Evolutionary conservation across 2,888 invertebrate species (phyloP), one percentile per base, ranked within the genome.

Genomic region (Leptopterna dolabrata): DNA sequence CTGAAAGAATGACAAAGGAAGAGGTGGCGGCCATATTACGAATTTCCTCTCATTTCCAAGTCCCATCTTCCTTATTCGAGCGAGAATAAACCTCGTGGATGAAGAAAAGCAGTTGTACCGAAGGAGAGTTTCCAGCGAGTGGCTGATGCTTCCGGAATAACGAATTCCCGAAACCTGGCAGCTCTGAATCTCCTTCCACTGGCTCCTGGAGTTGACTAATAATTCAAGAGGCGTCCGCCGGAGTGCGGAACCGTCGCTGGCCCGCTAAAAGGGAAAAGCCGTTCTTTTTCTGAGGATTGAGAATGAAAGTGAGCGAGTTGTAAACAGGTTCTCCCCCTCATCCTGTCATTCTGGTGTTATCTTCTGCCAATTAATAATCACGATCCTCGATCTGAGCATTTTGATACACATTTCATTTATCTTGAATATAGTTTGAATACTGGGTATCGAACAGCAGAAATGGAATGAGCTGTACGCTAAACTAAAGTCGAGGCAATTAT

Each of bases 311-410:
- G 63, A 63, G 24, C 51, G 63, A 11, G 63, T 63, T 24, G 24
- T 11, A n/a, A 63, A 63, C 63, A 63, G 63, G 63, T 63, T 63
- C 27, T 27, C 63, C 19, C 63, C 63, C 63, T 63, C 24, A 63
- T 24, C 11, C 63, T 63, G 11, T 11, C 24, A 19, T 24, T 63
- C 27, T 24, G 9, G 45, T 41, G 45, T 78, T 45, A 78, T 78
- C 78, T 78, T 45, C 78, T 78, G 78, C 78, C 78, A 45, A 78
- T 78, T 78, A 78, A 78, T 78, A 78, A 78, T 45, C 13, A 45
- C 78, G 19, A 78, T 78, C 78, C 78, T 78, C 45, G 78, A 78
- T 45, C 78, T 78, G 19, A 78, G 78, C n/a, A n/a, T n/a, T n/a
- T n/a, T n/a, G n/a, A n/a, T n/a, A n/a, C n/a, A n/a, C n/a, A n/a